A percentile compares a stretch with the other conserved stretches of the same genome.
These are phyloP conservation scores for Meloe dianella DNA, from an alignment of 2,888 invertebrate species.

Conservation along the genomic window DNA sequence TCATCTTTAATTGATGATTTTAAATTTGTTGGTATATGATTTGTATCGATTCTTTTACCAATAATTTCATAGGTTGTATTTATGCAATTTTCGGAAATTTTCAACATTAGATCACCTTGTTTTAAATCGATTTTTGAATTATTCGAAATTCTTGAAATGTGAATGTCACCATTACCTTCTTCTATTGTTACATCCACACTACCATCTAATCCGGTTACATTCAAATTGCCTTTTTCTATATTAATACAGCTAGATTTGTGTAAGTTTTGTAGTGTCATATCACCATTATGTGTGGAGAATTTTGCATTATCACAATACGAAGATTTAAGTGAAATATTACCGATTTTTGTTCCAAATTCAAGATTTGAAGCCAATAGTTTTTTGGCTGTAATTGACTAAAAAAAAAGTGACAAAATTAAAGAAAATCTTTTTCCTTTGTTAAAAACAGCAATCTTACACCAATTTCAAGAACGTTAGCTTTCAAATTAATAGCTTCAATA, in stretches of 20 bases:
- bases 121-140: conserved; percentile 49
- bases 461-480: conserved; percentile 35
- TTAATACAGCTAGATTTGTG: conserved; percentile 50
- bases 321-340: conserved; percentile 48
- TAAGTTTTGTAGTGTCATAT: conserved; percentile 47
- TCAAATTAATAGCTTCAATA: conserved; percentile 48
- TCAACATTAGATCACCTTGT: conserved; percentile 47
- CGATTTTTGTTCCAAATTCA: conserved; percentile 43
- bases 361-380: conserved; percentile 48
- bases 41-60: conserved; percentile 29
- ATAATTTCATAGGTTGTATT: conserved; percentile 43
- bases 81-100: conserved; percentile 49
- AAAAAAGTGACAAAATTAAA: conserved; percentile 33
- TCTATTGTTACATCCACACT: conserved; percentile 47
- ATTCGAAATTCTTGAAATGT: conserved; percentile 50
- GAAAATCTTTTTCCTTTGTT: not conserved
- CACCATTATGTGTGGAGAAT: conserved; percentile 47
- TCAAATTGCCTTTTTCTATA: conserved; percentile 46
- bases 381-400: conserved; percentile 49
- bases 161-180: conserved; percentile 51
- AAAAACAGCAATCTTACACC: conserved; percentile 42
- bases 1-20: conserved; percentile 13
- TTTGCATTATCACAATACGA: conserved; percentile 49
- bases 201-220: conserved; percentile 56
- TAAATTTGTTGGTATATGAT: conserved; percentile 10